phyloP scores from a whole-genome alignment of 1,140 invertebrate genomes.

The Drosophila serrata region DNA sequence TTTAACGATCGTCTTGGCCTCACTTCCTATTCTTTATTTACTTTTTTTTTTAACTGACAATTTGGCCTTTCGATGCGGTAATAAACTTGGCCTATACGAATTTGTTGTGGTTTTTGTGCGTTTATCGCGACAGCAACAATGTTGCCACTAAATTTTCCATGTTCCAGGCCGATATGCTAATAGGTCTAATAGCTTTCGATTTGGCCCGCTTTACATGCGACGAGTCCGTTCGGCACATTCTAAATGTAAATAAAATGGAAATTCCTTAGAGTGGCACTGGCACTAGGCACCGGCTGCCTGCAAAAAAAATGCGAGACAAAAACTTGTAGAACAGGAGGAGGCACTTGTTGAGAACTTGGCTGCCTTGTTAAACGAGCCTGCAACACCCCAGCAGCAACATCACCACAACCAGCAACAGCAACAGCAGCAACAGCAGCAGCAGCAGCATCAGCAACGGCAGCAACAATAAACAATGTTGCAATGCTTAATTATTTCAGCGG shows the following conservation, averaged over 20 bases:
- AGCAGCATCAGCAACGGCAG: slow-evolving; percentile 27
- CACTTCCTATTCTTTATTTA: slow-evolving; percentile 30
- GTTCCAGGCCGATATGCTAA: slow-evolving; percentile 58
- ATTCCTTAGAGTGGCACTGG: slow-evolving; percentile 61
- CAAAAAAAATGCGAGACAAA: slow-evolving; percentile 53
- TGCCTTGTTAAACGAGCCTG: slow-evolving; percentile 83
- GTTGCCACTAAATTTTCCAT: slow-evolving; percentile 52
- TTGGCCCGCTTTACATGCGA: slow-evolving; percentile 57
- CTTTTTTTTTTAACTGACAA: not conserved
- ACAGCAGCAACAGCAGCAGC: slow-evolving; percentile 30
- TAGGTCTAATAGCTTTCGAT: slow-evolving; percentile 75
- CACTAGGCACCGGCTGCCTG: slow-evolving; percentile 18
- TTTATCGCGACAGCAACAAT: slow-evolving; percentile 46
- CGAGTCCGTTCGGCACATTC: slow-evolving; percentile 61
- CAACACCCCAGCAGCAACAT: slow-evolving; percentile 71
- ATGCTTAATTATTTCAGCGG: slow-evolving; percentile 84
- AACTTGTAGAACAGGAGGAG: slow-evolving; percentile 75
- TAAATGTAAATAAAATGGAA: slow-evolving; percentile 81
- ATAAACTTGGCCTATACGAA: slow-evolving; percentile 4
- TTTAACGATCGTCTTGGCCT: slow-evolving; percentile 5
- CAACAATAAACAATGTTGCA: slow-evolving; percentile 83
- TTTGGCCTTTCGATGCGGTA: slow-evolving; percentile 25
- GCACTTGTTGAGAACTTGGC: slow-evolving; percentile 80
- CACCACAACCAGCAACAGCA: slow-evolving; percentile 30
- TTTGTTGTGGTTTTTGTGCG: slow-evolving; percentile 3